A percentile compares a stretch with the other conserved stretches of the same genome.
Evolutionary conservation across 1,140 invertebrate species (phyloP).

Genomic region (Cyrtorhinus lividipennis): DNA sequence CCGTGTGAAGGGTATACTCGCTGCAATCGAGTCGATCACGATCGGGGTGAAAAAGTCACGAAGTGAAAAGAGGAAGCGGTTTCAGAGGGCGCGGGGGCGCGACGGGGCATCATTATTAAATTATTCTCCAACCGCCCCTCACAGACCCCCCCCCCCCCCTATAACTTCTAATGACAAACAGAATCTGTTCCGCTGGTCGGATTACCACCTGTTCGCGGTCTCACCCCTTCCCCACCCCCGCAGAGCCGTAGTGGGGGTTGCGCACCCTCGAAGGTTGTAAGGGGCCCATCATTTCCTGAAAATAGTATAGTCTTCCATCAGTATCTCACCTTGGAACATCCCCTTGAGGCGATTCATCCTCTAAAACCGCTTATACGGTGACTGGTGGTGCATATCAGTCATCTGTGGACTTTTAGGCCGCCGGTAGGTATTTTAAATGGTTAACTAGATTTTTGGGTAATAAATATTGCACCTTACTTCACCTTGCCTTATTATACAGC

Average conservation of each 20-base stretch:
- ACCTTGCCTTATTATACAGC: no score
- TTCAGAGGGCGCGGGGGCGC: not conserved
- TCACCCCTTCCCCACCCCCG: not conserved
- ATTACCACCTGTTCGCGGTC: constrained; percentile 9
- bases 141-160: not conserved
- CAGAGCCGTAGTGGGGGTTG: not conserved
- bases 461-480: no score
- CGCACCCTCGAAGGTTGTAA: not conserved
- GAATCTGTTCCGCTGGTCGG: constrained; percentile 6
- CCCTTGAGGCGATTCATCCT: no score
- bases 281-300: not conserved
- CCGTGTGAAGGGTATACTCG: no score
- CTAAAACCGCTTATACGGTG: no score
- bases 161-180: not conserved
- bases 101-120: constrained; percentile 3
- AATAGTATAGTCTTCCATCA: not conserved
- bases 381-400: no score
- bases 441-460: no score
- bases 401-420: no score
- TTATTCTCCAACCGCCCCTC: not conserved
- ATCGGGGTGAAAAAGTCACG: not conserved
- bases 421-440: no score
- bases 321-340: not conserved
- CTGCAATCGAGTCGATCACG: not conserved
- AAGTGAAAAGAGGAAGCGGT: not conserved